Evolutionary conservation across 2,888 invertebrate genomes (phyloP), one percentile per base, ranked within the genome.

Genomic region (Athalia rosae): DNA sequence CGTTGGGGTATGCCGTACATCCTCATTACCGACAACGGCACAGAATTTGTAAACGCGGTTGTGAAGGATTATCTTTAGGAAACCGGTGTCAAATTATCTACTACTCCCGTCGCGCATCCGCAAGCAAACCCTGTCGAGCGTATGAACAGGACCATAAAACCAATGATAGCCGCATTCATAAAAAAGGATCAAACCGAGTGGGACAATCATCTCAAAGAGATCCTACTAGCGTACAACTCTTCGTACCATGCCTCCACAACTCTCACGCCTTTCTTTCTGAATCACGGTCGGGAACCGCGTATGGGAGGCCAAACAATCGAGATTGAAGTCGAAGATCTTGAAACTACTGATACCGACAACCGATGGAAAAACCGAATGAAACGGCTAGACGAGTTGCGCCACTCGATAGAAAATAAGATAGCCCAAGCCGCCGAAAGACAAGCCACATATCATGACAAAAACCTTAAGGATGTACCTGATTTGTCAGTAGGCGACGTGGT

Each of bases 361-460:
- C 58, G 58, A 58, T 58, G 58, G 58, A 15, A n/a, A 5, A n/a
- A 58, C 4, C n/a, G 58, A 58, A 58, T 58, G 6, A 58, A 58
- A 4, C 58, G n/a, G 4, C 8, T 58, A 58, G 58, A 58, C 58
- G 6, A n/a, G n/a, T n/a, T 58, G 5, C n/a, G 58, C 5, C 58
- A 58, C 4, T 3, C 15, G 0, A 15, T 15, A 0, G 58, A 58
- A 11, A 58, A 58, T 15, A n/a, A 58, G 2, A 4, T 58, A 13
- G 15, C 15, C n/a, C 15, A 58, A 58, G 7, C n/a, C 4, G 13
- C n/a, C 13, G 15, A 15, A 2, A n/a, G 13, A 58, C 58, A 58
- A 58, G 5, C 58, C 4, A n/a, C 58, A n/a, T 15, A 15, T 3
- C n/a, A 58, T 15, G 58, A 5, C 7, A 4, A 8, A n/a, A 58